Conservation (phyloP, 2,888 invertebrate genomes). For the Agrenia bidenticulata region DNA sequence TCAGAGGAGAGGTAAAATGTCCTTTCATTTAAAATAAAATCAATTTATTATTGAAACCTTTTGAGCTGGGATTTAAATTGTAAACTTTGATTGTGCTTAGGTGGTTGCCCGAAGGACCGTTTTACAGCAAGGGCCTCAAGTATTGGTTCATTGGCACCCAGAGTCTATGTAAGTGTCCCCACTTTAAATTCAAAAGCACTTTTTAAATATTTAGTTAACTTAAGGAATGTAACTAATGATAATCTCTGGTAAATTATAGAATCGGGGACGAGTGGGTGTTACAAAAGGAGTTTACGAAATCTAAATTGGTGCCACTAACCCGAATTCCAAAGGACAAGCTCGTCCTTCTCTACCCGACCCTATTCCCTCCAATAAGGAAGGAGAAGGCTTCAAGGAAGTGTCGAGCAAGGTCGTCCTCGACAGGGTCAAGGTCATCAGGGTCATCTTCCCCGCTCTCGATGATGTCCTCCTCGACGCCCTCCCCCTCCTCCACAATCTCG, state of each 20-base stretch:
- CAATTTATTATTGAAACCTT: neutral
- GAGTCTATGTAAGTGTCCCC: constrained; percentile 76
- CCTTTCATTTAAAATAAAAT: neutral
- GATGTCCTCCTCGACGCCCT: constrained; percentile 27
- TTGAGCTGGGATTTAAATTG: no score
- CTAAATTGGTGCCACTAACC: constrained; percentile 50
- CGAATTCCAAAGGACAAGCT: constrained; percentile 48
- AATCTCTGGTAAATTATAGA: constrained; percentile 26
- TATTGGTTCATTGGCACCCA: constrained; percentile 80
- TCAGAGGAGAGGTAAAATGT: constrained; percentile 44
- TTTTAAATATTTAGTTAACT: neutral
- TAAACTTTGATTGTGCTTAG: no score
- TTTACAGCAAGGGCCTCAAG: constrained; percentile 67
- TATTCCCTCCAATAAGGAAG: constrained; percentile 43
- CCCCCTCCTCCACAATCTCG: constrained; percentile 9
- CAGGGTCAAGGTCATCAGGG: constrained; percentile 26
- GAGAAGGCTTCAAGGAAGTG: constrained; percentile 9
- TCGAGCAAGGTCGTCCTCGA: constrained; percentile 18
- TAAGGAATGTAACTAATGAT: neutral
- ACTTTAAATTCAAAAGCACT: no score
- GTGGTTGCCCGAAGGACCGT: constrained; percentile 68
- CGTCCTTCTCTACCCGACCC: constrained; percentile 45
- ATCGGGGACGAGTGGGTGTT: constrained; percentile 52
- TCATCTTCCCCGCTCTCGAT: constrained; percentile 14
- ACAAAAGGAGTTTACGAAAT: constrained; percentile 42